These are phyloP conservation scores for Streblospio benedicti DNA, from an alignment of 1,140 invertebrate species.

Conservation along the genomic window DNA sequence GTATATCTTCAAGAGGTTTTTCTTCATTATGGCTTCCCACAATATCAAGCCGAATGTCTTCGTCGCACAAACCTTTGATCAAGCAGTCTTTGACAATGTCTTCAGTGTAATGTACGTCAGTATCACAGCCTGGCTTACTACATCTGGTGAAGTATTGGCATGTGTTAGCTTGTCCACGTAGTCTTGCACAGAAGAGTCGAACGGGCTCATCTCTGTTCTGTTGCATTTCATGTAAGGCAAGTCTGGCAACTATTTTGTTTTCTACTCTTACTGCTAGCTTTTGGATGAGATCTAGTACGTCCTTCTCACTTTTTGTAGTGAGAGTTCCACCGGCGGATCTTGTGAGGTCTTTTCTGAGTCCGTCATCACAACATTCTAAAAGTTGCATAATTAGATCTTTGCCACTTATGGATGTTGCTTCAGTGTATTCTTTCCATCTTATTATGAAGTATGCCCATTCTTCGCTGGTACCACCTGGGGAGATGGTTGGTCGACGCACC, in stretches of 20 bases:
- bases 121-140: no score
- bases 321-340: constrained; percentile 14
- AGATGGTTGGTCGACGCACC: neutral
- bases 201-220: constrained; percentile 22
- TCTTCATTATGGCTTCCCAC: no score
- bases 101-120: no score
- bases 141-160: no score
- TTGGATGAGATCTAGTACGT: constrained; percentile 19
- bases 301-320: constrained; percentile 12
- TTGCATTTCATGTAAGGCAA: constrained; percentile 21
- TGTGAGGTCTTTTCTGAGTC: constrained; percentile 19
- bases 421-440: constrained; percentile 14
- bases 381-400: constrained; percentile 17
- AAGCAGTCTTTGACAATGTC: no score
- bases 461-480: neutral
- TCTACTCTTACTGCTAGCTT: constrained; percentile 19
- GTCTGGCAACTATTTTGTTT: constrained; percentile 22
- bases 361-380: constrained; percentile 23
- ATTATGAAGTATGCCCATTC: constrained; percentile 2
- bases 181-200: constrained; percentile 15
- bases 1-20: no score
- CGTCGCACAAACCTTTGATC: no score
- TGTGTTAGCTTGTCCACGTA: no score
- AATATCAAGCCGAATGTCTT: no score
- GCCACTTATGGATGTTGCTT: constrained; percentile 18